Conservation (phyloP, 1,140 invertebrate species). For the Drosophila ercepeae region DNA sequence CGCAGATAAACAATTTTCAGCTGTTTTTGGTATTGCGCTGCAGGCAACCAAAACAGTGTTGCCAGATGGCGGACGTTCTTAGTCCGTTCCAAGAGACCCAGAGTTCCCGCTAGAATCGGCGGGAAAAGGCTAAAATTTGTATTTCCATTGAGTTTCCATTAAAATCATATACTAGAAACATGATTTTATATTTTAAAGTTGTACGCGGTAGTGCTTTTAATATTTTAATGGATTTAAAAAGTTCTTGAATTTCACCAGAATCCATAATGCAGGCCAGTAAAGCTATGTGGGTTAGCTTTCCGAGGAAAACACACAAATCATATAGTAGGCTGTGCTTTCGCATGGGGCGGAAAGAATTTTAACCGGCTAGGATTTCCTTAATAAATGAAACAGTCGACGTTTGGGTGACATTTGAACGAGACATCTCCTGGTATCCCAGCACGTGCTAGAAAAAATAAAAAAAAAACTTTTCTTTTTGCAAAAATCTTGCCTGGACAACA, state of each 20-base stretch:
- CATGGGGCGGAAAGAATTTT: not conserved
- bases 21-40: slow-evolving; percentile 14
- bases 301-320: not conserved
- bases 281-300: not conserved
- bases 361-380: not conserved
- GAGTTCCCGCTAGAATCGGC: not conserved
- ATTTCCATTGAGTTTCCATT: not conserved
- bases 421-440: not conserved
- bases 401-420: not conserved
- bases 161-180: not conserved
- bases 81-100: too few species aligned
- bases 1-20: slow-evolving; percentile 19
- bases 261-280: not conserved
- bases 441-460: not conserved
- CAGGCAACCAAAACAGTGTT: not conserved
- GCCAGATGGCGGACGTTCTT: not conserved
- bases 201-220: not conserved
- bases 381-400: not conserved
- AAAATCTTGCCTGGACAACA: not conserved
- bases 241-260: not conserved
- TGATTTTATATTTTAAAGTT: not conserved
- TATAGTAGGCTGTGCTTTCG: not conserved
- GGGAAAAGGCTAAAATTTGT: not conserved
- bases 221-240: not conserved
- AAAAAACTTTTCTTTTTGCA: not conserved